A percentile compares a stretch with the other conserved stretches of the same genome.
Conservation (phyloP, 2,888 invertebrate species). For the Labia minor region DNA sequence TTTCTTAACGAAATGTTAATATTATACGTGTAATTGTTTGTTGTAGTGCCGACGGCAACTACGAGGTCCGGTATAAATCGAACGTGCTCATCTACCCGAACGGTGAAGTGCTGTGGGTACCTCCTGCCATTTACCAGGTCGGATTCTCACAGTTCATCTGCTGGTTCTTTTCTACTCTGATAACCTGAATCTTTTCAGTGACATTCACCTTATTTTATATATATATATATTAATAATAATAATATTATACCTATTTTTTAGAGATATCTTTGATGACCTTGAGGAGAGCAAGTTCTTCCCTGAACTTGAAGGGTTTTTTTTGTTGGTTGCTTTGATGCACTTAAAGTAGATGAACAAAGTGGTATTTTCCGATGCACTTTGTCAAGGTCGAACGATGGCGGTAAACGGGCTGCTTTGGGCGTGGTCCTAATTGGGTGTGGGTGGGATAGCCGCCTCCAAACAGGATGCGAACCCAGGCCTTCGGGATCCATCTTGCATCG, state of each 20-base stretch:
- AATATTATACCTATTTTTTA: too few relatives aligned
- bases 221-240: too few relatives aligned
- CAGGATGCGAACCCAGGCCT: not conserved
- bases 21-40: conserved; percentile 16
- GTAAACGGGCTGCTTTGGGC: not conserved
- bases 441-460: not conserved
- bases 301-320: too few relatives aligned
- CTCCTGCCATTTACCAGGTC: conserved; percentile 95
- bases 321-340: too few relatives aligned
- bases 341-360: too few relatives aligned
- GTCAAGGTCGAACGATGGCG: too few relatives aligned
- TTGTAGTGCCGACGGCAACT: conserved; percentile 95
- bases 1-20: too few relatives aligned
- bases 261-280: too few relatives aligned
- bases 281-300: too few relatives aligned
- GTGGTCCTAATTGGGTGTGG: not conserved
- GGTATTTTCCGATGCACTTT: too few relatives aligned
- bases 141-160: conserved; percentile 14
- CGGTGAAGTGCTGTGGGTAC: conserved; percentile 96
- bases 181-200: too few relatives aligned
- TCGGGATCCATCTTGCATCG: not conserved
- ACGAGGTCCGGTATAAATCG: conserved; percentile 97
- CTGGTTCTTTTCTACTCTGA: not conserved
- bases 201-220: too few relatives aligned
- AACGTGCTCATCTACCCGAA: conserved; percentile 97